Percentiles rank a stretch among this genome's conserved stretches.
phyloP scores from a whole-genome alignment of 2,888 invertebrate species.

The Disparrhopalites patrizii region DNA sequence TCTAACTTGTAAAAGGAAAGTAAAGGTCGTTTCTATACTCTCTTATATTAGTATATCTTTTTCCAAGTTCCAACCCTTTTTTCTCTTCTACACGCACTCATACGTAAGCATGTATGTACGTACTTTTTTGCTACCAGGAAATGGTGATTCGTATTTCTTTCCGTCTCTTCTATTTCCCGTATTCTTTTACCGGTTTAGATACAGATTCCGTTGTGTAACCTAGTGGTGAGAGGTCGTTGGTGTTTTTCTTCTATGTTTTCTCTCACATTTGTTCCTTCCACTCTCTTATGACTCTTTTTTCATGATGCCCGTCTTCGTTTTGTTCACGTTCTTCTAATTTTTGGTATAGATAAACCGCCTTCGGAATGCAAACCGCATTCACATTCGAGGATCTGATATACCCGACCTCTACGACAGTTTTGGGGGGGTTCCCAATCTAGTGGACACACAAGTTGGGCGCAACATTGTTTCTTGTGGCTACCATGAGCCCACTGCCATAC shows the following conservation, averaged over 20 bases:
- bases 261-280: not conserved
- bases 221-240: not conserved
- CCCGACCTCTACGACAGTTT: conserved; percentile 72
- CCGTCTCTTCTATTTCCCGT: not conserved
- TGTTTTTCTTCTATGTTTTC: not conserved
- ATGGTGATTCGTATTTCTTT: not conserved
- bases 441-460: conserved; percentile 57
- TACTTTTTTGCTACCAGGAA: not conserved
- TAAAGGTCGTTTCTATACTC: not conserved
- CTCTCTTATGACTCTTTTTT: not conserved
- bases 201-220: too few species aligned
- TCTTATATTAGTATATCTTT: not conserved
- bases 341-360: conserved; percentile 61
- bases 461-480: conserved; percentile 70
- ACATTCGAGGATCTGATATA: conserved; percentile 72
- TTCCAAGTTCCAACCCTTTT: not conserved
- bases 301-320: not conserved
- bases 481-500: conserved; percentile 76
- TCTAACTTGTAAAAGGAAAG: not conserved
- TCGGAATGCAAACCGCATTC: conserved; percentile 72
- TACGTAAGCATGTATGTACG: too few species aligned
- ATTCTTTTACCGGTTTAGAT: not conserved
- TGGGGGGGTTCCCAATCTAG: conserved; percentile 57
- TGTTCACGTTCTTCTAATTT: not conserved
- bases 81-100: too few species aligned